Percentiles rank a stretch among this genome's conserved stretches.
These are phyloP conservation scores for Oscarella lobularis DNA, from an alignment of 37 sponge, comb jelly and placozoan genomes.

Conservation along the genomic window DNA sequence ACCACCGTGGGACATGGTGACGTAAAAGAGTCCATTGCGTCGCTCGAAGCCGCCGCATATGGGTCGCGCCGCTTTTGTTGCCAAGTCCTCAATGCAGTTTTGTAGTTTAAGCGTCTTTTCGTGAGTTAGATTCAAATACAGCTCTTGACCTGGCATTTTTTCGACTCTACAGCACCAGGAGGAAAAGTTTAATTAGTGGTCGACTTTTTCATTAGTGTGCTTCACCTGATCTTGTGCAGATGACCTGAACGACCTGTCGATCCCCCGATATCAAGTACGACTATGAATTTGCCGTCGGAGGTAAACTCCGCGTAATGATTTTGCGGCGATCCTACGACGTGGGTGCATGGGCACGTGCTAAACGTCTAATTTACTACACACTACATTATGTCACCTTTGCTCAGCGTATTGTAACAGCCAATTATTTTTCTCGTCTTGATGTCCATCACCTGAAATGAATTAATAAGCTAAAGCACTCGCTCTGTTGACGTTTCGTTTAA, in stretches of 20 bases:
- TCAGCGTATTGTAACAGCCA: background rate
- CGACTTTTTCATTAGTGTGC: no score
- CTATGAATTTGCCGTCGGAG: background rate
- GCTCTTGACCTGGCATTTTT: no score
- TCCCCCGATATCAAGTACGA: background rate
- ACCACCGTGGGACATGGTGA: background rate
- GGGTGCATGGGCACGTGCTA: no score
- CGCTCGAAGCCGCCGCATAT: background rate
- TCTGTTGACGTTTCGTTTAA: no score
- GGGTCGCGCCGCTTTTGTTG: background rate
- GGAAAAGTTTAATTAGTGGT: no score
- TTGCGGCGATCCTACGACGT: background rate
- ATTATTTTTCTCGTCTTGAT: background rate
- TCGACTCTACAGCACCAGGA: no score
- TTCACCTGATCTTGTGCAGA: background rate
- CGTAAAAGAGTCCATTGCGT: background rate
- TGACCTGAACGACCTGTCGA: no score
- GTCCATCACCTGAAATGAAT: background rate
- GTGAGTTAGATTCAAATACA: background rate
- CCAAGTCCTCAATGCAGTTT: background rate
- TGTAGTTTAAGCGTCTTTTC: background rate
- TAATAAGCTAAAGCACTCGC: background rate
- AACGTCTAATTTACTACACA: background rate
- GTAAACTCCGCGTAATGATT: conserved; percentile 1
- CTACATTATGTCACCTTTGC: background rate